Percentiles rank a stretch among this genome's conserved stretches.
Conservation (phyloP, 2,113 vertebrate species). For the Trinectes maculatus region DNA sequence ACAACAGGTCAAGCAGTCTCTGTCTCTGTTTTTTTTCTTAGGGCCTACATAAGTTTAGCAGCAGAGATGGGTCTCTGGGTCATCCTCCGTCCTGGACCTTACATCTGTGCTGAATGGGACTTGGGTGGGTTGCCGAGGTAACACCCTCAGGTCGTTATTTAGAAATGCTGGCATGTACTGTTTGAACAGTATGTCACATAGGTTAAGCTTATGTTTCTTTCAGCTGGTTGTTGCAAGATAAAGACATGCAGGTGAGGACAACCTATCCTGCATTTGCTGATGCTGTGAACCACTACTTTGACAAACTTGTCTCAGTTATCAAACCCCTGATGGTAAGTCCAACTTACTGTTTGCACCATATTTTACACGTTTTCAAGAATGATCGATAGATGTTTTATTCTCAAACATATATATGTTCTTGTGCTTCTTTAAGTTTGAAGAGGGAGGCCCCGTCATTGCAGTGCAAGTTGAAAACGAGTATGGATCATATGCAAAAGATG, state of each 20-base stretch:
- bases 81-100: constrained; percentile 92
- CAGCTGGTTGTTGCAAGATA: constrained; percentile 91
- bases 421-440: constrained; percentile 59
- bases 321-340: constrained; percentile 85
- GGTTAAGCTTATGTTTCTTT: neutral
- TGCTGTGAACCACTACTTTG: constrained; percentile 87
- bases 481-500: constrained; percentile 91
- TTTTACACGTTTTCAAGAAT: neutral
- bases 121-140: constrained; percentile 92
- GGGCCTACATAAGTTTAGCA: constrained; percentile 86
- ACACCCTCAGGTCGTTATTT: constrained; percentile 27
- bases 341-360: neutral
- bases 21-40: constrained; percentile 61
- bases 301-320: constrained; percentile 82
- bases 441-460: constrained; percentile 91
- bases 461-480: constrained; percentile 96
- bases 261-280: constrained; percentile 87
- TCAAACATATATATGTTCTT: neutral
- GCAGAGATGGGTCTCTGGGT: constrained; percentile 89
- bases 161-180: neutral
- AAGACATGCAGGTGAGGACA: constrained; percentile 88
- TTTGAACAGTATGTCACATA: neutral
- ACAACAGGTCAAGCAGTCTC: neutral
- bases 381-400: neutral
- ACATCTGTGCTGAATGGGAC: constrained; percentile 92